These are phyloP conservation scores for Bujurquina vittata DNA, from an alignment of 2,113 vertebrate genomes.

Conservation along the genomic window DNA sequence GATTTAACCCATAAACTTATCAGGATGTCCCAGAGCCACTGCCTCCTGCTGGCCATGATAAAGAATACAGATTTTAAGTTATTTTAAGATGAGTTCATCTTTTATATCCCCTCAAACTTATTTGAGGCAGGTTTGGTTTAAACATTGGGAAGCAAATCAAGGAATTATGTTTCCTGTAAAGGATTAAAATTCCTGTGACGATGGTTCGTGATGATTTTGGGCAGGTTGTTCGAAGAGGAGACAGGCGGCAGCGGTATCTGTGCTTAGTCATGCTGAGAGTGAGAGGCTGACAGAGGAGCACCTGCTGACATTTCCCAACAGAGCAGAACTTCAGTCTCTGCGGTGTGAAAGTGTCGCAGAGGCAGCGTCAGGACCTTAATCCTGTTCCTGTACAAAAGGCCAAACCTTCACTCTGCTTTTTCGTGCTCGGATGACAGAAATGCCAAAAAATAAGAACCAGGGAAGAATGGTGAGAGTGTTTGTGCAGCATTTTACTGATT, in stretches of 20 bases:
- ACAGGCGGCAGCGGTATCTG: neutral
- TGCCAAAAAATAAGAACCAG: neutral
- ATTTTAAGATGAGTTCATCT: no score
- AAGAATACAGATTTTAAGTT: constrained; percentile 7
- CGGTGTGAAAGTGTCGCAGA: neutral
- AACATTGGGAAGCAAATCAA: neutral
- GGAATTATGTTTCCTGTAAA: neutral
- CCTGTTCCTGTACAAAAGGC: neutral
- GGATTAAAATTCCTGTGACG: neutral
- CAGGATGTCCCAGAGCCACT: neutral
- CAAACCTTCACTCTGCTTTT: neutral
- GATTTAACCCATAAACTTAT: neutral
- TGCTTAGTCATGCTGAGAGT: neutral
- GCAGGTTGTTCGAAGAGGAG: neutral
- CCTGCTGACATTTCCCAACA: neutral
- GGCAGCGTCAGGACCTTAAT: neutral
- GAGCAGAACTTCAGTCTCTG: neutral
- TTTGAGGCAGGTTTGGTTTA: neutral
- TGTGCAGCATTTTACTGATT: neutral
- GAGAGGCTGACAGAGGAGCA: neutral
- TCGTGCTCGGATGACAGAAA: neutral
- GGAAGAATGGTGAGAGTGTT: neutral
- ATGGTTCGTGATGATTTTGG: neutral
- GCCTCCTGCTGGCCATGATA: neutral
- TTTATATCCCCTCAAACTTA: rapidly evolving